These are phyloP conservation scores for Cepaea hortensis DNA, from an alignment of 2,888 invertebrate genomes.

Conservation along the genomic window DNA sequence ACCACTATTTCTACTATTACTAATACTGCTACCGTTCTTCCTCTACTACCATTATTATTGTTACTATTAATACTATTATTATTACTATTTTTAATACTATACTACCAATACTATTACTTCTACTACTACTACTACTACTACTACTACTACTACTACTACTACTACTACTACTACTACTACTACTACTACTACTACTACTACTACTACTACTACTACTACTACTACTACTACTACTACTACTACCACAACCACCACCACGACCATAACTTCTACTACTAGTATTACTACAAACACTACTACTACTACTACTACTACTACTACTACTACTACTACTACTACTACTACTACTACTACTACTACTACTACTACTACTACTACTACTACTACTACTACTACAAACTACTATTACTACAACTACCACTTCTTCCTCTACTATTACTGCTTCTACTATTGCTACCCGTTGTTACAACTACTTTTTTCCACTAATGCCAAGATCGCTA, in stretches of 20 bases:
- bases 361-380: neutral
- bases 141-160: neutral
- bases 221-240: conserved; percentile 1
- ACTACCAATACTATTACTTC: too few species aligned
- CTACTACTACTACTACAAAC: too few species aligned
- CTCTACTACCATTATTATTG: neutral
- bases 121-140: neutral
- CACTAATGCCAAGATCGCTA: neutral
- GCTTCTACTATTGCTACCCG: too few species aligned
- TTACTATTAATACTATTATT: too few species aligned
- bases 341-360: neutral
- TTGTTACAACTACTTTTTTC: neutral
- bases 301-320: neutral
- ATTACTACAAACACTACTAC: too few species aligned
- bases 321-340: neutral
- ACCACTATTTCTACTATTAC: too few species aligned
- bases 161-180: neutral
- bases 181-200: neutral
- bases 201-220: neutral
- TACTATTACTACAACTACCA: neutral
- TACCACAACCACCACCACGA: too few species aligned
- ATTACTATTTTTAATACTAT: too few species aligned
- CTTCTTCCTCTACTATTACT: neutral
- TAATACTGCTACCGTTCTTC: neutral
- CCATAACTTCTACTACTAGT: too few species aligned